phyloP scores from a whole-genome alignment of 2,113 vertebrate species.

The Odontesthes bonariensis region DNA sequence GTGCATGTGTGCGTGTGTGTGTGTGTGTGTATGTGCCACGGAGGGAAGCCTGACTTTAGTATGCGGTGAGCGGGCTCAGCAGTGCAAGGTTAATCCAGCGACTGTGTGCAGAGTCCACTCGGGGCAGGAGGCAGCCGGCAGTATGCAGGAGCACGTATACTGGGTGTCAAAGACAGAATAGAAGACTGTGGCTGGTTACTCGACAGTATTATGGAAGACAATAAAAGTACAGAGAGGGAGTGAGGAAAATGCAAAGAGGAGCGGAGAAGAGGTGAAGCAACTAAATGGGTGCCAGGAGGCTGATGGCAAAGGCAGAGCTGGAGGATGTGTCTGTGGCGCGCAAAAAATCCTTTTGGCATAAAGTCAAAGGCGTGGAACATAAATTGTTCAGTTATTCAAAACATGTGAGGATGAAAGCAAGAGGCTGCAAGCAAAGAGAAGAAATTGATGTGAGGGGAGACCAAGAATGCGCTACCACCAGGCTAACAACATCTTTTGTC shows the following conservation, averaged over 20 bases:
- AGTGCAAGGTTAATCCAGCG: slow-evolving; percentile 60
- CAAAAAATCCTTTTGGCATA: slow-evolving; percentile 8
- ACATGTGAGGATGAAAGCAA: neutral
- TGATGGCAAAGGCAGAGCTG: slow-evolving; percentile 16
- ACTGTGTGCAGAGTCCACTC: slow-evolving; percentile 51
- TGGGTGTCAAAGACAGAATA: slow-evolving; percentile 20
- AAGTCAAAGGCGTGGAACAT: slow-evolving; percentile 15
- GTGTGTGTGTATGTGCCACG: neutral
- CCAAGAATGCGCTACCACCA: neutral
- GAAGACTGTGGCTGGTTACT: slow-evolving; percentile 5
- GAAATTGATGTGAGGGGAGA: slow-evolving; percentile 37
- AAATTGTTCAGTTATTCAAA: slow-evolving; percentile 32
- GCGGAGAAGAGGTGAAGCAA: slow-evolving; percentile 24
- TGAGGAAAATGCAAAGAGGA: slow-evolving; percentile 21
- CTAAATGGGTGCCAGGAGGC: slow-evolving; percentile 32
- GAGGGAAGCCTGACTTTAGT: slow-evolving; percentile 30
- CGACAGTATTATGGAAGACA: slow-evolving; percentile 21
- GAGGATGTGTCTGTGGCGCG: slow-evolving; percentile 6
- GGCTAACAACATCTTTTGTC: slow-evolving; percentile 32
- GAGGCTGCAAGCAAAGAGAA: slow-evolving; percentile 6
- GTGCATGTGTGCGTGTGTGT: neutral
- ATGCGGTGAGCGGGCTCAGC: slow-evolving; percentile 26
- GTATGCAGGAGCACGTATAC: slow-evolving; percentile 36
- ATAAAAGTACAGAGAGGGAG: slow-evolving; percentile 19
- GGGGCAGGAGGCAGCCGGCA: slow-evolving; percentile 22